Evolutionary conservation across 2,888 invertebrate genomes (phyloP).

Genomic region (Eledona agricola): DNA sequence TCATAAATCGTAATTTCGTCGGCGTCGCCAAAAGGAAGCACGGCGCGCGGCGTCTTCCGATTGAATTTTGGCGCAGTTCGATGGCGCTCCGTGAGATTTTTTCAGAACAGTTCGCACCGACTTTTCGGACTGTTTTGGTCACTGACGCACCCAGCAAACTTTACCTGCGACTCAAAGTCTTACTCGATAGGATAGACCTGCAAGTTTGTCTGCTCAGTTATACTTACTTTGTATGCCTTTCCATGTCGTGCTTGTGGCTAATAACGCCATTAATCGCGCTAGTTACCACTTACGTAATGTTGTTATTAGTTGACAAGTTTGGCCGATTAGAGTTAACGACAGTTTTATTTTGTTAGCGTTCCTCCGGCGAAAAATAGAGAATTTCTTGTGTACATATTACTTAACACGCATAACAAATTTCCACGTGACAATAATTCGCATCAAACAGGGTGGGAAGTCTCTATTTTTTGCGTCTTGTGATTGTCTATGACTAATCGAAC

Average conservation of each 20-base stretch:
- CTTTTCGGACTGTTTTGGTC: conserved; percentile 45
- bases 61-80: conserved; percentile 39
- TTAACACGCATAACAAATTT: conserved; percentile 6
- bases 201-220: conserved; percentile 34
- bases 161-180: conserved; percentile 44
- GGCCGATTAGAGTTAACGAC: conserved; percentile 13
- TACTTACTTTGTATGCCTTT: conserved; percentile 31
- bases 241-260: conserved; percentile 35
- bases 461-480: conserved; percentile 38
- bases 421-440: conserved; percentile 43
- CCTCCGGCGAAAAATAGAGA: conserved; percentile 38
- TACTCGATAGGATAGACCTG: conserved; percentile 31
- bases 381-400: conserved; percentile 36
- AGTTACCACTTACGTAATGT: conserved; percentile 22
- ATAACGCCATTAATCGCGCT: conserved; percentile 28
- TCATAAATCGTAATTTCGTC: conserved; percentile 42
- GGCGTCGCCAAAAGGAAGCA: conserved; percentile 24
- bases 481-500: conserved; percentile 14
- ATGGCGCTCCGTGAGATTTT: conserved; percentile 35
- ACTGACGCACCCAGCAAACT: conserved; percentile 47
- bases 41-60: conserved; percentile 22
- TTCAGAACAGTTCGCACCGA: conserved; percentile 52
- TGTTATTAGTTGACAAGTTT: conserved; percentile 34
- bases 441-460: conserved; percentile 42
- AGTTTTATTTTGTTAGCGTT: conserved; percentile 28